Conservation (phyloP, 2,113 vertebrate genomes). For the Prochilodus magdalenae region DNA sequence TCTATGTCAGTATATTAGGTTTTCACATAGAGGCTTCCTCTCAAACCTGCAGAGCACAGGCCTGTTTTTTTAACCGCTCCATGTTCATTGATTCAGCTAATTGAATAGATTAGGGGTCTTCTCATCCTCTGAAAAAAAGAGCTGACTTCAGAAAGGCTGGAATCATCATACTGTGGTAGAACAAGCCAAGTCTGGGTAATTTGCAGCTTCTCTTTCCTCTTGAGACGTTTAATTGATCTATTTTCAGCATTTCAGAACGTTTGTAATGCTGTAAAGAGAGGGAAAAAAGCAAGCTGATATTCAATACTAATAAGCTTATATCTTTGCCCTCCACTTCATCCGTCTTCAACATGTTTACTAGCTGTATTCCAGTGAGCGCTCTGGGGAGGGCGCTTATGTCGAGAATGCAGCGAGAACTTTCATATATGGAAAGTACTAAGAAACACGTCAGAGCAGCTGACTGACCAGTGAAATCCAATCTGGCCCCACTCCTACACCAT, state of each 20-base stretch:
- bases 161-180: slow-evolving; percentile 5
- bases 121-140: not conserved
- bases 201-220: not conserved
- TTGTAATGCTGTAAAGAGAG: not conserved
- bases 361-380: slow-evolving; percentile 30
- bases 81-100: slow-evolving; percentile 1
- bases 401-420: slow-evolving; percentile 41
- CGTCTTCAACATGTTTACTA: slow-evolving; percentile 38
- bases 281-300: not conserved
- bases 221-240: not conserved
- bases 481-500: slow-evolving; percentile 41
- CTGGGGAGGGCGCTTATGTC: not conserved
- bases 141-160: slow-evolving; percentile 14
- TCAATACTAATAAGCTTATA: not conserved
- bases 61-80: not conserved
- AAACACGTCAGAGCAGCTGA: slow-evolving; percentile 49
- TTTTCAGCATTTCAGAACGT: not conserved
- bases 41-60: not conserved
- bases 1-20: not conserved
- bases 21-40: not conserved
- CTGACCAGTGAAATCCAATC: slow-evolving; percentile 47
- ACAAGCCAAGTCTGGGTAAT: not conserved
- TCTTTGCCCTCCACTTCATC: not conserved
- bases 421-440: slow-evolving; percentile 45
- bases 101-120: slow-evolving; percentile 7